phyloP scores from a whole-genome alignment of 2,797 vertebrate species.

The Trachurus trachurus region DNA sequence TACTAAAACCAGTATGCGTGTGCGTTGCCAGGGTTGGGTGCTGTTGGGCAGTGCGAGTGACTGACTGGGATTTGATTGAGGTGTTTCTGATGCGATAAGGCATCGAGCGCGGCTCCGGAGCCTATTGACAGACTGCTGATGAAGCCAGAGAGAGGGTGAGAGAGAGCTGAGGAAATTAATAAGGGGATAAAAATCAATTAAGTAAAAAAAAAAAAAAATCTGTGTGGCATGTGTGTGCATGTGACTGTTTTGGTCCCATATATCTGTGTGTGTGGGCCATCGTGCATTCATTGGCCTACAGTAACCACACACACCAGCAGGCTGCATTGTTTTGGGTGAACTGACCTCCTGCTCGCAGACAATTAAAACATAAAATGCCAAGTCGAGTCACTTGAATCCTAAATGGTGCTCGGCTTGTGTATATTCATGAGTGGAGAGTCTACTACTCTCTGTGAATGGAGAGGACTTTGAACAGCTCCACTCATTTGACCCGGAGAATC shows the following conservation, averaged over 20 bases:
- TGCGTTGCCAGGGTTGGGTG: constrained; percentile 51
- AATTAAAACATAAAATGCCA: constrained; percentile 84
- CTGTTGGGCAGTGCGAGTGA: constrained; percentile 77
- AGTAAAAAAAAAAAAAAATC: no score
- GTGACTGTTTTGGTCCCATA: constrained; percentile 28
- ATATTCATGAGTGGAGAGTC: constrained; percentile 77
- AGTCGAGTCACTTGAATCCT: constrained; percentile 80
- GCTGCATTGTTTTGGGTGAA: constrained; percentile 62
- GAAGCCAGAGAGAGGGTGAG: constrained; percentile 77
- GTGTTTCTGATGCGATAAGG: constrained; percentile 84
- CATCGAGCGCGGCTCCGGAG: constrained; percentile 77
- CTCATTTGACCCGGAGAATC: constrained; percentile 70
- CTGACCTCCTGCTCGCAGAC: constrained; percentile 69
- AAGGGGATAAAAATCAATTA: constrained; percentile 87
- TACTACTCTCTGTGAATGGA: constrained; percentile 67
- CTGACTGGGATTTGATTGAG: constrained; percentile 88
- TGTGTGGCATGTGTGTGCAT: constrained; percentile 45
- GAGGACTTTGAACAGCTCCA: constrained; percentile 71
- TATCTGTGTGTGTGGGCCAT: constrained; percentile 42
- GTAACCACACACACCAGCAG: constrained; percentile 32
- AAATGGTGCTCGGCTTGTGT: constrained; percentile 68
- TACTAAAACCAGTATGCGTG: neutral
- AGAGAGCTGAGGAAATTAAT: constrained; percentile 79
- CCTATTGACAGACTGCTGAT: constrained; percentile 89
- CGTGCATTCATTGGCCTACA: constrained; percentile 43